These are phyloP conservation scores for Bombus soroeensis DNA, from an alignment of 1,140 invertebrate species.

Conservation along the genomic window DNA sequence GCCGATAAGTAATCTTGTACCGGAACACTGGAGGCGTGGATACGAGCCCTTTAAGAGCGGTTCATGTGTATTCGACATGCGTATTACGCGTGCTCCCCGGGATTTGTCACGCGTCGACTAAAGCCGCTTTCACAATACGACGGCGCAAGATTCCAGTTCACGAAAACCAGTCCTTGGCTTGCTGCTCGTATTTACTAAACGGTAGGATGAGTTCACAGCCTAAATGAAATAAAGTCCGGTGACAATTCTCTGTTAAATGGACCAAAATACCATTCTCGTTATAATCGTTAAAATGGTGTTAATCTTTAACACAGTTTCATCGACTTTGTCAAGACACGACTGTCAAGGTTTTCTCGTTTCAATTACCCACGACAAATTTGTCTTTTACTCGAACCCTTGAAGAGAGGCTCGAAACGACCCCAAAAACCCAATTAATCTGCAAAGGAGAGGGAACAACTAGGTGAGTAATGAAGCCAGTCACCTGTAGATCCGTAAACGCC, in stretches of 20 bases:
- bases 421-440: constrained; percentile 29
- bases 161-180: not conserved
- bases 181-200: not conserved
- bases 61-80: constrained; percentile 52
- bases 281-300: too few relatives aligned
- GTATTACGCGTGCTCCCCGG: constrained; percentile 55
- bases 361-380: not conserved
- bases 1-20: constrained; percentile 63
- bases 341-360: not conserved
- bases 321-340: not conserved
- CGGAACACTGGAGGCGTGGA: constrained; percentile 55
- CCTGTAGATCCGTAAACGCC: constrained; percentile 48
- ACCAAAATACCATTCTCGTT: not conserved
- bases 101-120: constrained; percentile 50
- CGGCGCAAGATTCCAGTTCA: not conserved
- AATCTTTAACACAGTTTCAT: not conserved
- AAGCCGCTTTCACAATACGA: constrained; percentile 29
- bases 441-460: not conserved
- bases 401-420: not conserved
- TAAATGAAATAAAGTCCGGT: not conserved
- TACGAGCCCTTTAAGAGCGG: constrained; percentile 53
- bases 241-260: constrained; percentile 8
- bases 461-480: constrained; percentile 19
- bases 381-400: not conserved
- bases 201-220: not conserved